Conservation (phyloP, 2,797 vertebrate species). For the Rhinatrema bivittatum region DNA sequence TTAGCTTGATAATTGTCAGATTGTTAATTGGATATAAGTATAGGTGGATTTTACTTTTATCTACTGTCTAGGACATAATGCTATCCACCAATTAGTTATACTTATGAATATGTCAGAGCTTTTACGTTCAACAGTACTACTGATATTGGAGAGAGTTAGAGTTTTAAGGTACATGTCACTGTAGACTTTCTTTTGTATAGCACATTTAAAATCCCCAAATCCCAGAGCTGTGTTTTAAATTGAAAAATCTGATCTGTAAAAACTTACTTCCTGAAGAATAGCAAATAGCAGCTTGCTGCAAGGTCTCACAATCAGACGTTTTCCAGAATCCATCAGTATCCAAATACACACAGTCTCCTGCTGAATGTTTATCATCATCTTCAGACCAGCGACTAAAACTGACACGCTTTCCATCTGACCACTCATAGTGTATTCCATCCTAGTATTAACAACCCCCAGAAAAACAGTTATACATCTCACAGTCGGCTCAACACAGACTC, state of each 20-base stretch:
- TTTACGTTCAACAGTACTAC: no score
- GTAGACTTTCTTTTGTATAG: no score
- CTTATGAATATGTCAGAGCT: no score
- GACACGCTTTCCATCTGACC: constrained; percentile 79
- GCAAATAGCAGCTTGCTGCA: constrained; percentile 77
- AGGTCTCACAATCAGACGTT: constrained; percentile 66
- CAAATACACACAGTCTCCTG: constrained; percentile 76
- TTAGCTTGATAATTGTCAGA: no score
- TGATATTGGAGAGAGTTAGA: no score
- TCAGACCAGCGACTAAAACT: constrained; percentile 80
- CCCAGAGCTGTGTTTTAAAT: no score
- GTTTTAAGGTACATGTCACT: not conserved
- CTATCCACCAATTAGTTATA: no score
- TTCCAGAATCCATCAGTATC: constrained; percentile 89
- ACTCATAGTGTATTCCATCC: constrained; percentile 78
- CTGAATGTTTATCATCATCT: constrained; percentile 39
- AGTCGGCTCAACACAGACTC: no score
- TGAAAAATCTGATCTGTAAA: not conserved
- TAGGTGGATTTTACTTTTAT: no score
- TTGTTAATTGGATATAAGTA: no score
- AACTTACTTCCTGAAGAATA: constrained; percentile 68
- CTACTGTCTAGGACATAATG: no score
- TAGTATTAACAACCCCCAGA: constrained; percentile 31
- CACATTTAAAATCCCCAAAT: no score
- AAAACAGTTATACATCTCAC: not conserved